Conservation (phyloP, 2,797 vertebrate genomes). For the Gymnocypris eckloni region DNA sequence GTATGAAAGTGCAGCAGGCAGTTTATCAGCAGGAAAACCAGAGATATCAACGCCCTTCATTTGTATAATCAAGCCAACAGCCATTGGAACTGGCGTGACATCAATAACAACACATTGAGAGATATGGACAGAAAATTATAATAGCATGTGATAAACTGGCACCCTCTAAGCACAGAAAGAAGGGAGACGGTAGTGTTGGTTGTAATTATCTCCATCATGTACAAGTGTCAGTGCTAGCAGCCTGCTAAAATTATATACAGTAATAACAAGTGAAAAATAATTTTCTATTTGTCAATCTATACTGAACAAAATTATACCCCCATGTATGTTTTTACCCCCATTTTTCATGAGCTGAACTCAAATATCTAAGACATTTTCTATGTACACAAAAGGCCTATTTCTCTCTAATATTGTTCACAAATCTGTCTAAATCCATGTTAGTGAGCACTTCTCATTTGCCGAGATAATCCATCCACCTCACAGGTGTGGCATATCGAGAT, state of each 20-base stretch:
- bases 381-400: no score
- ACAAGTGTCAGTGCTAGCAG: not conserved
- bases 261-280: not conserved
- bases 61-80: not conserved
- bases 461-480: no score
- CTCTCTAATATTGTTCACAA: no score
- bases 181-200: not conserved
- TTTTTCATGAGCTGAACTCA: no score
- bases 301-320: no score
- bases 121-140: conserved; percentile 38
- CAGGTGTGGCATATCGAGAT: no score
- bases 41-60: not conserved
- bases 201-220: not conserved
- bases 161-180: not conserved
- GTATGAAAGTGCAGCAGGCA: not conserved
- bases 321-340: no score
- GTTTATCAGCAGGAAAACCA: conserved; percentile 11
- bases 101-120: conserved; percentile 64
- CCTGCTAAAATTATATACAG: not conserved
- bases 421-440: no score
- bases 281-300: no score
- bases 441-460: no score
- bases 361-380: no score
- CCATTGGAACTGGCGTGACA: conserved; percentile 70
- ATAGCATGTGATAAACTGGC: not conserved